A percentile compares a stretch with the other conserved stretches of the same genome.
These are phyloP conservation scores for Chloroceryle aenea DNA, from an alignment of 2,113 vertebrate genomes.

Conservation along the genomic window DNA sequence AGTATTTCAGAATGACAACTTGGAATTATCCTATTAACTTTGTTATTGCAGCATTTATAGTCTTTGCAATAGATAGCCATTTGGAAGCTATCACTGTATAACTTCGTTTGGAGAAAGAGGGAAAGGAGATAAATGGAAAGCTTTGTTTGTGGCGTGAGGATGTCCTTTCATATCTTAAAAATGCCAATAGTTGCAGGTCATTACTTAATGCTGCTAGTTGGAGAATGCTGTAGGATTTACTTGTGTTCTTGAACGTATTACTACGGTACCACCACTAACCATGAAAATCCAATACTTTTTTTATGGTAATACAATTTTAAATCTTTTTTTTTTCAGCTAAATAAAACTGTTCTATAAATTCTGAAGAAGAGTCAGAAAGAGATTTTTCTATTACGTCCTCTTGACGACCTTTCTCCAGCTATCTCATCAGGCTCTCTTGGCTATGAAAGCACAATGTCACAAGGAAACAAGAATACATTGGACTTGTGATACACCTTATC, in stretches of 20 bases:
- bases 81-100: constrained; percentile 7
- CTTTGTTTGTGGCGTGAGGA: not conserved
- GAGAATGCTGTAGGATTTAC: not conserved
- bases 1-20: constrained; percentile 66
- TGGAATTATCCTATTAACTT: constrained; percentile 67
- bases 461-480: not conserved
- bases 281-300: not conserved
- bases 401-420: constrained; percentile 1
- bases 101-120: not conserved
- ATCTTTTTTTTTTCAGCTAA: constrained; percentile 9
- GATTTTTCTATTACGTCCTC: constrained; percentile 1
- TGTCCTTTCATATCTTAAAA: not conserved
- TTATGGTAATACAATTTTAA: not conserved
- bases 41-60: constrained; percentile 62
- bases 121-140: not conserved
- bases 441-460: constrained; percentile 30
- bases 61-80: not conserved
- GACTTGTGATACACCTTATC: constrained; percentile 45
- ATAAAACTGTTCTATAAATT: not conserved
- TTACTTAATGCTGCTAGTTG: not conserved
- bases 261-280: not conserved
- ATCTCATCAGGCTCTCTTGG: constrained; percentile 11
- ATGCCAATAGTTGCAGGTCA: constrained; percentile 1
- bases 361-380: not conserved
- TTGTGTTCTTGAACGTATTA: not conserved